Conservation (phyloP, 2,113 vertebrate species). For the Phyllostomus discolor region DNA sequence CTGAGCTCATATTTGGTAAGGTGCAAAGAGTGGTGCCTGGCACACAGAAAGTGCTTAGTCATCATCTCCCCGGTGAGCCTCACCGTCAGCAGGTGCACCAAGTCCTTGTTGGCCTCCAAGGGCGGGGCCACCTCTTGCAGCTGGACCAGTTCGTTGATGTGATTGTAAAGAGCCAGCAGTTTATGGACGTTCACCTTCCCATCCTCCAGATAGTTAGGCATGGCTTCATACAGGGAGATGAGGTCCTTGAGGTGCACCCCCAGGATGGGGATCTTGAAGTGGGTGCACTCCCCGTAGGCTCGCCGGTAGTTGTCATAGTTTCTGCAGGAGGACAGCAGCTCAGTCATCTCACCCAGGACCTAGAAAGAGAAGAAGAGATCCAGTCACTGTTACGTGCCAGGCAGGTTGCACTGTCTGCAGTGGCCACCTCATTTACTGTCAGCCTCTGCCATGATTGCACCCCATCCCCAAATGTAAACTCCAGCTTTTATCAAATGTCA, state of each 20-base stretch:
- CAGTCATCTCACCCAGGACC: slow-evolving; percentile 96
- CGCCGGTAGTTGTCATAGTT: slow-evolving; percentile 96
- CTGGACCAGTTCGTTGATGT: slow-evolving; percentile 93
- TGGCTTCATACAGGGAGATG: slow-evolving; percentile 93
- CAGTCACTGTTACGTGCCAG: background rate
- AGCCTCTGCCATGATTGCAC: background rate
- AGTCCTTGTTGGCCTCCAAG: slow-evolving; percentile 95
- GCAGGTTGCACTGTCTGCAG: background rate
- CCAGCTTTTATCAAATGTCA: background rate
- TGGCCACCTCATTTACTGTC: background rate
- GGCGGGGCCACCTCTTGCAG: slow-evolving; percentile 91
- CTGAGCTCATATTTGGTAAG: background rate
- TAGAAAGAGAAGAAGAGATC: slow-evolving; percentile 60
- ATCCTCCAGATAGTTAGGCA: slow-evolving; percentile 92
- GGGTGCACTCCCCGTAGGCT: slow-evolving; percentile 87
- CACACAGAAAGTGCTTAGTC: background rate
- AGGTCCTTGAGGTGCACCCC: slow-evolving; percentile 97
- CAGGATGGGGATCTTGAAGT: slow-evolving; percentile 95
- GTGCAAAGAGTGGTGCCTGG: background rate
- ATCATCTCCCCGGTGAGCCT: background rate
- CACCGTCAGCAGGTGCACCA: slow-evolving; percentile 95
- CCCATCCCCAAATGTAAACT: background rate
- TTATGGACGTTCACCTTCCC: slow-evolving; percentile 94
- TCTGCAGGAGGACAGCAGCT: slow-evolving; percentile 93
- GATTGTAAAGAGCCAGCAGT: slow-evolving; percentile 91